Conservation (phyloP, 1,140 invertebrate species). For the Forficula auricularia region DNA sequence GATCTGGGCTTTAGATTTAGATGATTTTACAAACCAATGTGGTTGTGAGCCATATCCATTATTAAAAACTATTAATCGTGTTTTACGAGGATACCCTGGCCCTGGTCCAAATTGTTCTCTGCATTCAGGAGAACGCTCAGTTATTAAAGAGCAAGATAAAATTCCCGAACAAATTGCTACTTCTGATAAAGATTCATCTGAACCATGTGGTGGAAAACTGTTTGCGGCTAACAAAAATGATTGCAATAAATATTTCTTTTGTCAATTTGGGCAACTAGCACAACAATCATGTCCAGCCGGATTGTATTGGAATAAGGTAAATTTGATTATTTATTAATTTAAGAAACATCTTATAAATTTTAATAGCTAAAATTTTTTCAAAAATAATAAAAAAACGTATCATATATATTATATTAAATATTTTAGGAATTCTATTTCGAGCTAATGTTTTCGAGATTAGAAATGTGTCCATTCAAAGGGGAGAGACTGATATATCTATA, state of each 20-base stretch:
- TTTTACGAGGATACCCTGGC: constrained; percentile 40
- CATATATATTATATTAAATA: no score
- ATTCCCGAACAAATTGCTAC: no score
- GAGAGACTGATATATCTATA: no score
- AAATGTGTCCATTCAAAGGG: no score
- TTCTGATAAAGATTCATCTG: not conserved
- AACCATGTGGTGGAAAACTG: constrained; percentile 35
- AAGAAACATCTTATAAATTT: not conserved
- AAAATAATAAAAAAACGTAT: no score
- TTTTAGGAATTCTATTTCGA: no score
- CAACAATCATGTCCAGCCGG: constrained; percentile 48
- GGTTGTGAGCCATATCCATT: constrained; percentile 61
- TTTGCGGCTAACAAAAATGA: constrained; percentile 45
- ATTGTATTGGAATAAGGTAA: constrained; percentile 53
- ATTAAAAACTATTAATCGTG: constrained; percentile 56
- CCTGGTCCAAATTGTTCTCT: constrained; percentile 19
- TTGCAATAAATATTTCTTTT: constrained; percentile 64
- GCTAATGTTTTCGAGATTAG: no score
- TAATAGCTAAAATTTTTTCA: not conserved
- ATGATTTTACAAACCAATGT: constrained; percentile 57
- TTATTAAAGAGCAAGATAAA: no score
- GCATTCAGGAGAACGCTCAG: constrained; percentile 3
- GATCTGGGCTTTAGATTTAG: constrained; percentile 78
- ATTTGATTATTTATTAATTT: not conserved
- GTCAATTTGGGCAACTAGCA: constrained; percentile 47